phyloP scores from a whole-genome alignment of 2,888 invertebrate species.

The Andrena camellia region DNA sequence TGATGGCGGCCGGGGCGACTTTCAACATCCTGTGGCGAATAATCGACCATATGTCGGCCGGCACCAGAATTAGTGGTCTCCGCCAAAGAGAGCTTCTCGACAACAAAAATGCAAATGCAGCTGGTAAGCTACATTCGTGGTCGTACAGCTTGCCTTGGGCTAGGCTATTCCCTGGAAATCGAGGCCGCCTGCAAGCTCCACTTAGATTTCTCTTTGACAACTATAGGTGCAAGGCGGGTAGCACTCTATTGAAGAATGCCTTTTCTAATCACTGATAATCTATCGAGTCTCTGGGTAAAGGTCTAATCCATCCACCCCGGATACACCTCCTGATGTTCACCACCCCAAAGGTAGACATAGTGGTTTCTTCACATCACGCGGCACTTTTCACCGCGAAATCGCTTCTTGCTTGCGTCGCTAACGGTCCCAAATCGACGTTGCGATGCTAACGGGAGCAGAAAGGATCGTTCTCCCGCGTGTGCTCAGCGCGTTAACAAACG shows the following conservation, averaged over 20 bases:
- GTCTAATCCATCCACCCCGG: background rate
- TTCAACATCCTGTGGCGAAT: slow-evolving; percentile 74
- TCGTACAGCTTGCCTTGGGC: slow-evolving; percentile 37
- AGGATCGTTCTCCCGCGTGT: slow-evolving; percentile 59
- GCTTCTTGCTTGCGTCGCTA: slow-evolving; percentile 12
- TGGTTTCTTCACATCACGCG: background rate
- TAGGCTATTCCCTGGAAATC: background rate
- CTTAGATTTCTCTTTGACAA: background rate
- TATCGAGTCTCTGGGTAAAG: too few relatives aligned
- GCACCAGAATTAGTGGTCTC: slow-evolving; percentile 74
- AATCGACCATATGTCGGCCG: slow-evolving; percentile 75
- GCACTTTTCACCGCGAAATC: slow-evolving; percentile 11
- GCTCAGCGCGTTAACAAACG: slow-evolving; percentile 62
- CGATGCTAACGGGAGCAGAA: slow-evolving; percentile 72
- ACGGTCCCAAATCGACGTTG: slow-evolving; percentile 52
- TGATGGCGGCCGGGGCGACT: slow-evolving; percentile 57
- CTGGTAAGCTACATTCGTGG: slow-evolving; percentile 53
- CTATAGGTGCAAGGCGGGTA: too few relatives aligned
- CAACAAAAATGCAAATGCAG: slow-evolving; percentile 65
- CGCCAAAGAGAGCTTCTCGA: slow-evolving; percentile 59
- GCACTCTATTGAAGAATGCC: too few relatives aligned
- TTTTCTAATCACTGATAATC: too few relatives aligned
- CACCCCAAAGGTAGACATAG: background rate
- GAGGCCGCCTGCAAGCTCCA: slow-evolving; percentile 5
- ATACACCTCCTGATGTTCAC: background rate